A percentile compares a stretch with the other conserved stretches of the same genome.
phyloP scores from a whole-genome alignment of 2,797 vertebrate genomes.

The Fundulus diaphanus region DNA sequence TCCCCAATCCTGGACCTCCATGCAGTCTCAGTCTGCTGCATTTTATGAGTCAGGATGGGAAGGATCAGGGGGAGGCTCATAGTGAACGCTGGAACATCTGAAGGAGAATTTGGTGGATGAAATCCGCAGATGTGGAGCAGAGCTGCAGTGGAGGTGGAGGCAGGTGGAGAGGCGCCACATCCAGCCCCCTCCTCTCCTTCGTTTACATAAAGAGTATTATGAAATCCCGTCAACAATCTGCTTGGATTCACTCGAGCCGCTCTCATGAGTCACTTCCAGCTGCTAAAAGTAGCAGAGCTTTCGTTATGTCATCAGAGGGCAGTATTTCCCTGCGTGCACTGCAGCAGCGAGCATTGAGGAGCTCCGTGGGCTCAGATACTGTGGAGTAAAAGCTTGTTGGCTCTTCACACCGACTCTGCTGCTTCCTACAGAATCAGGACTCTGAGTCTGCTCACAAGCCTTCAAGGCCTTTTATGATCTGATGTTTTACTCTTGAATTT shows the following conservation, averaged over 20 bases:
- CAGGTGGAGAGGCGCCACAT: constrained; percentile 27
- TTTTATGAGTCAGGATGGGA: not conserved
- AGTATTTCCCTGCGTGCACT: constrained; percentile 6
- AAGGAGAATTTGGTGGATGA: constrained; percentile 15
- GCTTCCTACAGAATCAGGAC: constrained; percentile 1
- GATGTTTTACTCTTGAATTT: not conserved
- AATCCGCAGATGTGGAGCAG: constrained; percentile 30
- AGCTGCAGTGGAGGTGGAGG: constrained; percentile 31
- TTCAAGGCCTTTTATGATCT: not conserved
- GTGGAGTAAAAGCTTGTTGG: constrained; percentile 1
- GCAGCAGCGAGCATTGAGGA: not conserved
- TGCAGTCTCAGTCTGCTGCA: not conserved
- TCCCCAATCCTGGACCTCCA: not conserved
- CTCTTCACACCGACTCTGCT: not conserved
- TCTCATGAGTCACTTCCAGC: constrained; percentile 60
- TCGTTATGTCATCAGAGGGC: constrained; percentile 49
- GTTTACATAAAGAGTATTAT: constrained; percentile 59
- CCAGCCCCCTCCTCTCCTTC: constrained; percentile 19
- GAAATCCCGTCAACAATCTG: constrained; percentile 38
- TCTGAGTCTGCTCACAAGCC: not conserved
- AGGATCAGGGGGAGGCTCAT: constrained; percentile 6
- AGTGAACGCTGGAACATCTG: not conserved
- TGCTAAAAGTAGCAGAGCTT: constrained; percentile 39
- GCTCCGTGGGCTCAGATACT: constrained; percentile 20
- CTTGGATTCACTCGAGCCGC: constrained; percentile 33